phyloP scores from a whole-genome alignment of 2,888 invertebrate species.

The Nomada hirtipes region DNA sequence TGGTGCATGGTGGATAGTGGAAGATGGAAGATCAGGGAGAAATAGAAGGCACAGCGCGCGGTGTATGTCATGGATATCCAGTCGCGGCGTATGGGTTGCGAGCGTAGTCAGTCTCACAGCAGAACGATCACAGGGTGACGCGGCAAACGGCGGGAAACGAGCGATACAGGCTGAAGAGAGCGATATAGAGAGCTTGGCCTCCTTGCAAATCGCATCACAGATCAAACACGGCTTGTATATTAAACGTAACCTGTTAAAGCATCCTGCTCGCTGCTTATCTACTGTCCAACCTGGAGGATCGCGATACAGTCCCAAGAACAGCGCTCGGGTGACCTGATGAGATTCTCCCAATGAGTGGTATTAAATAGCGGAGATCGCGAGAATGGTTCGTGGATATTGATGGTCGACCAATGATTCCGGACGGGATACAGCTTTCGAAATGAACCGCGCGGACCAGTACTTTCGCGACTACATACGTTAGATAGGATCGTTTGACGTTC shows the following conservation, averaged over 20 bases:
- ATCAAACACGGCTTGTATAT: slow-evolving; percentile 84
- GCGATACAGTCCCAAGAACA: slow-evolving; percentile 19
- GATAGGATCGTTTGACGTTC: slow-evolving; percentile 54
- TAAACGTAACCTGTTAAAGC: slow-evolving; percentile 79
- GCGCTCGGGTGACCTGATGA: neutral
- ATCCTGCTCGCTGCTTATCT: slow-evolving; percentile 72
- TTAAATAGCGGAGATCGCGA: neutral
- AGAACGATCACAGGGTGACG: slow-evolving; percentile 83
- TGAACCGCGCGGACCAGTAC: slow-evolving; percentile 54
- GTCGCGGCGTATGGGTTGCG: slow-evolving; percentile 72
- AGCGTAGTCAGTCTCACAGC: slow-evolving; percentile 82
- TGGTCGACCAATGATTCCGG: slow-evolving; percentile 14
- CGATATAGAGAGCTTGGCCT: slow-evolving; percentile 56
- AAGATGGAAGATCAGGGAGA: slow-evolving; percentile 32
- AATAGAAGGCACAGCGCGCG: slow-evolving; percentile 40
- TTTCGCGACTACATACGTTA: slow-evolving; percentile 55
- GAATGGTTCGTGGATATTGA: neutral
- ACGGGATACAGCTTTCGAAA: slow-evolving; percentile 9
- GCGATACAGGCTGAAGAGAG: slow-evolving; percentile 59
- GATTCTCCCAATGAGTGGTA: slow-evolving; percentile 9
- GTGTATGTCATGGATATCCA: slow-evolving; percentile 73
- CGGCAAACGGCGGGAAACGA: slow-evolving; percentile 74
- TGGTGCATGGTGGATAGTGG: neutral
- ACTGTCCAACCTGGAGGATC: slow-evolving; percentile 66
- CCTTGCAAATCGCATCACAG: slow-evolving; percentile 83